Conservation (phyloP, 1,140 invertebrate genomes). For the Hermatobates lingyangjiaoensis region DNA sequence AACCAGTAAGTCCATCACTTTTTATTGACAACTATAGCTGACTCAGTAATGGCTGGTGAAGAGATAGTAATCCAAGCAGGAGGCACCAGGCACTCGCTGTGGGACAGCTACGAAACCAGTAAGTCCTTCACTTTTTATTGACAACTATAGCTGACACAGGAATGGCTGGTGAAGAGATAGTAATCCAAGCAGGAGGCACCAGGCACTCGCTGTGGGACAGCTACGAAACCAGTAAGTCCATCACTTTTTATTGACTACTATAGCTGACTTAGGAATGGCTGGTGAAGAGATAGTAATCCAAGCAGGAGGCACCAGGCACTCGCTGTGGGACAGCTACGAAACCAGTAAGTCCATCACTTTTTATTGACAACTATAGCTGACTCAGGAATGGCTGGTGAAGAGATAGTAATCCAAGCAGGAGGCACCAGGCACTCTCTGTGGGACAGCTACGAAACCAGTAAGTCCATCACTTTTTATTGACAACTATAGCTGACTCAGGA, state of each 20-base stretch:
- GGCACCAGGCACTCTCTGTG: slow-evolving; percentile 30
- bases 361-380: no score
- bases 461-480: slow-evolving; percentile 11
- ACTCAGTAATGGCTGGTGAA: slow-evolving; percentile 28
- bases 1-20: slow-evolving; percentile 29
- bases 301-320: slow-evolving; percentile 28
- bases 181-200: slow-evolving; percentile 28
- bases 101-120: slow-evolving; percentile 37
- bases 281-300: slow-evolving; percentile 32
- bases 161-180: slow-evolving; percentile 29
- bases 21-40: no score
- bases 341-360: slow-evolving; percentile 28
- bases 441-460: slow-evolving; percentile 36
- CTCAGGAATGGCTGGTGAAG: slow-evolving; percentile 28
- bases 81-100: slow-evolving; percentile 29
- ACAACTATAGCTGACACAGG: no score
- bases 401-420: slow-evolving; percentile 30
- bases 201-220: slow-evolving; percentile 31
- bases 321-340: slow-evolving; percentile 32
- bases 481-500: no score
- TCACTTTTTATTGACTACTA: background rate
- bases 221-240: slow-evolving; percentile 35
- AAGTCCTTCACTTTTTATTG: slow-evolving; percentile 15
- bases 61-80: slow-evolving; percentile 32
- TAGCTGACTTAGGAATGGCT: slow-evolving; percentile 28